These are phyloP conservation scores for Eudyptes chrysolophus DNA, from an alignment of 2,113 vertebrate species.

Conservation along the genomic window DNA sequence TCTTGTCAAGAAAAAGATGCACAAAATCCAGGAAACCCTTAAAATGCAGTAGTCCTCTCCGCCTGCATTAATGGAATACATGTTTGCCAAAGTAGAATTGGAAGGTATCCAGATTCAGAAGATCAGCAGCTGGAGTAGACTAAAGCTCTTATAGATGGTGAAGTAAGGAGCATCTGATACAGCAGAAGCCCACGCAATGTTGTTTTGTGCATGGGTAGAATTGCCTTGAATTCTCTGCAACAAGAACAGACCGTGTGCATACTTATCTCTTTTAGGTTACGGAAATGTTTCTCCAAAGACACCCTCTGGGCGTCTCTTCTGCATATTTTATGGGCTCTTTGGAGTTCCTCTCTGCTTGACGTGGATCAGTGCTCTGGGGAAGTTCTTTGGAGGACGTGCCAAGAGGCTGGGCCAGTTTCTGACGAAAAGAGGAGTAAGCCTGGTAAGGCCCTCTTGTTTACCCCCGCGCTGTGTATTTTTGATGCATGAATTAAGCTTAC, in stretches of 20 bases:
- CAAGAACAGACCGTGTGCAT: neutral
- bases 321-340: slow-evolving; percentile 97
- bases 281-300: slow-evolving; percentile 98
- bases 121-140: neutral
- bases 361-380: slow-evolving; percentile 97
- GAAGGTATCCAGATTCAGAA: neutral
- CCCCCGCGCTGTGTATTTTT: neutral
- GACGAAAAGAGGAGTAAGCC: slow-evolving; percentile 89
- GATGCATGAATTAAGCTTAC: neutral
- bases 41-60: neutral
- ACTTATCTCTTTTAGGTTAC: slow-evolving; percentile 80
- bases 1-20: neutral
- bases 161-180: neutral
- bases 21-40: neutral
- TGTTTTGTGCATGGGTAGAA: neutral
- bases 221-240: neutral
- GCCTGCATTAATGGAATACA: neutral
- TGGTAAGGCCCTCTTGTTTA: slow-evolving; percentile 78
- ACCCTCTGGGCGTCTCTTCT: slow-evolving; percentile 88
- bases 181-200: neutral
- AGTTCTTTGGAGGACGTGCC: slow-evolving; percentile 96
- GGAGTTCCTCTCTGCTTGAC: slow-evolving; percentile 94
- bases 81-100: neutral
- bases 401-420: slow-evolving; percentile 94
- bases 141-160: neutral